These are phyloP conservation scores for Apis florea DNA, from an alignment of 1,140 invertebrate genomes.

Conservation along the genomic window DNA sequence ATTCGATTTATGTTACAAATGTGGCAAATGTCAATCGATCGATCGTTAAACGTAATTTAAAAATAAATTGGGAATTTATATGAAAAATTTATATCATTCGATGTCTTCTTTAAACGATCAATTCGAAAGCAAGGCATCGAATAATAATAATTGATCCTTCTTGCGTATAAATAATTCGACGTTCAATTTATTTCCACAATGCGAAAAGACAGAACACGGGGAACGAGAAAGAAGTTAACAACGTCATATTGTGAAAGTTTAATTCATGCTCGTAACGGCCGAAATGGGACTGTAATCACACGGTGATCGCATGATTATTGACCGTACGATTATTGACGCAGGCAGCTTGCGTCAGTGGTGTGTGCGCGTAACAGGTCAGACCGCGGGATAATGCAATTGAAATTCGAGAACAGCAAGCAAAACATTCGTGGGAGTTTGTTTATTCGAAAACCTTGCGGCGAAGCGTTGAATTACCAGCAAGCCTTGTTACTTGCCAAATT, in stretches of 20 bases:
- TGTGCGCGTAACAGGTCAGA: conserved; percentile 38
- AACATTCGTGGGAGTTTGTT: neutral
- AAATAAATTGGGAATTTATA: too few species aligned
- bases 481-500: neutral
- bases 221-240: neutral
- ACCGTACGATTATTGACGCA: conserved; percentile 16
- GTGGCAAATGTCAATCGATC: too few species aligned
- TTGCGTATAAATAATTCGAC: too few species aligned
- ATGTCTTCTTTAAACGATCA: too few species aligned
- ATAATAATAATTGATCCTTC: too few species aligned
- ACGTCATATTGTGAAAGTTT: neutral
- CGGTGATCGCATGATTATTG: conserved; percentile 14
- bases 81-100: too few species aligned
- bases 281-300: conserved; percentile 18
- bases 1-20: too few species aligned
- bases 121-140: too few species aligned
- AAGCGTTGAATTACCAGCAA: neutral
- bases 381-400: conserved; percentile 18
- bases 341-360: conserved; percentile 44
- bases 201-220: fast-evolving
- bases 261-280: conserved; percentile 1
- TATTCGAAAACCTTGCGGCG: neutral
- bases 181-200: neutral
- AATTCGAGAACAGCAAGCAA: conserved; percentile 6
- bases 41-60: too few species aligned